Percentiles rank a stretch among this genome's conserved stretches.
phyloP scores from a whole-genome alignment of 2,797 vertebrate genomes.

The Danionella dracula region DNA sequence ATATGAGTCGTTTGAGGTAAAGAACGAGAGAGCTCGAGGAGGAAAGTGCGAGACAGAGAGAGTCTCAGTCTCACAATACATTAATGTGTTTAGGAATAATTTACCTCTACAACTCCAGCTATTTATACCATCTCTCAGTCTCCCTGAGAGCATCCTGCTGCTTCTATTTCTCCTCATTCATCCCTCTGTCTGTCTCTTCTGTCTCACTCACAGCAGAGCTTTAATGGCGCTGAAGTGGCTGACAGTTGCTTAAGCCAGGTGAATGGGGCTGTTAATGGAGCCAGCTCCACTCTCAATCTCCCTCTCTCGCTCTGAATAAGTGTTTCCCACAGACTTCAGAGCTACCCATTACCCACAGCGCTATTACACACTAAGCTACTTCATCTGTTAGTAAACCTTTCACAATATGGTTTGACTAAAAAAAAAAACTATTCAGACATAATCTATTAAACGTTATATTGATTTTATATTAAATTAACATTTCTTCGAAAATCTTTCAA shows the following conservation, averaged over 20 bases:
- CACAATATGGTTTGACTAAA: too few species aligned
- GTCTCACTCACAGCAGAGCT: slow-evolving; percentile 40
- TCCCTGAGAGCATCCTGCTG: slow-evolving; percentile 2
- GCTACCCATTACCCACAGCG: slow-evolving; percentile 13
- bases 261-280: slow-evolving; percentile 48
- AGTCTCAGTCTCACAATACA: slow-evolving; percentile 14
- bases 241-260: slow-evolving; percentile 49
- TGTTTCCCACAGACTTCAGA: slow-evolving; percentile 25
- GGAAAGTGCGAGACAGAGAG: not conserved
- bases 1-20: not conserved
- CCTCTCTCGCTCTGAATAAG: not conserved
- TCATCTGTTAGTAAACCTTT: too few species aligned
- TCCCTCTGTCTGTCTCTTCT: slow-evolving; percentile 18
- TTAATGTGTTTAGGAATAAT: slow-evolving; percentile 47
- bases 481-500: too few species aligned
- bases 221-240: slow-evolving; percentile 53
- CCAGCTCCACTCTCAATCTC: slow-evolving; percentile 24
- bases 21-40: not conserved
- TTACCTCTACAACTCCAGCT: slow-evolving; percentile 43
- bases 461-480: too few species aligned
- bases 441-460: too few species aligned
- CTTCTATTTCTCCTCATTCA: slow-evolving; percentile 14
- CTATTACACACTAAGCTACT: too few species aligned
- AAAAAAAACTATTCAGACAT: not conserved
- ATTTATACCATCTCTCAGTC: slow-evolving; percentile 32